A percentile compares a stretch with the other conserved stretches of the same genome.
These are phyloP conservation scores for Pseudochirops cupreus DNA, from an alignment of 2,797 vertebrate genomes.

Conservation along the genomic window DNA sequence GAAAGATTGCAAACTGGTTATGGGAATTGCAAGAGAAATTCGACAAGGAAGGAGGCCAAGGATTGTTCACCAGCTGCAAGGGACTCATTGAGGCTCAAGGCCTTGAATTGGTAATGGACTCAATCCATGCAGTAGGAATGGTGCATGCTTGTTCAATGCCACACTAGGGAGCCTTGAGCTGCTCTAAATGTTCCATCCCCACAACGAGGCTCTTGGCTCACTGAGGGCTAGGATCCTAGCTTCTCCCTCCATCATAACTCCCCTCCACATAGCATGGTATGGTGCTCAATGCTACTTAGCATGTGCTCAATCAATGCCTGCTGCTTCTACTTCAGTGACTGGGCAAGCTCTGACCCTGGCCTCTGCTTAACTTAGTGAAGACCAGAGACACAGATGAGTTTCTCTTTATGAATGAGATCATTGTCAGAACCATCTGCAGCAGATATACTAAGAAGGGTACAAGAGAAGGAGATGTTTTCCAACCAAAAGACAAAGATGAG, in stretches of 20 bases:
- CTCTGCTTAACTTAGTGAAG: conserved; percentile 15
- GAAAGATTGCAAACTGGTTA: neutral
- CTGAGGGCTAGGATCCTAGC: neutral
- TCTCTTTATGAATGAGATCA: neutral
- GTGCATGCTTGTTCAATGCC: conserved; percentile 11
- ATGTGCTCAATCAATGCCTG: neutral
- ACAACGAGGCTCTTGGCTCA: neutral
- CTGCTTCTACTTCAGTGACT: conserved; percentile 22
- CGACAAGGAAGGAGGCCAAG: neutral
- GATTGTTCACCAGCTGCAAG: neutral
- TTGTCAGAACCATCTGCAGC: neutral
- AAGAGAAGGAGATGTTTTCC: neutral
- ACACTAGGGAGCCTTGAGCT: neutral
- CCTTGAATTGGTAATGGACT: conserved; percentile 14
- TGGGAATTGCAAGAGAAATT: neutral
- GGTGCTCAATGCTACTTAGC: neutral
- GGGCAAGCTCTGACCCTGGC: neutral
- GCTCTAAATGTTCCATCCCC: neutral
- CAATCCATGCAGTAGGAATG: conserved; percentile 10
- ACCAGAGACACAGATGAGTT: neutral
- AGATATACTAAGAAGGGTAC: neutral
- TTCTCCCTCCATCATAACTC: conserved; percentile 19
- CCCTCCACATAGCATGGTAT: conserved; percentile 8
- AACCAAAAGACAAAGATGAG: neutral
- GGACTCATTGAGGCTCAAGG: conserved; percentile 4